Evolutionary conservation across 2,113 vertebrate species (phyloP).

Genomic region (Cyanistes caeruleus): DNA sequence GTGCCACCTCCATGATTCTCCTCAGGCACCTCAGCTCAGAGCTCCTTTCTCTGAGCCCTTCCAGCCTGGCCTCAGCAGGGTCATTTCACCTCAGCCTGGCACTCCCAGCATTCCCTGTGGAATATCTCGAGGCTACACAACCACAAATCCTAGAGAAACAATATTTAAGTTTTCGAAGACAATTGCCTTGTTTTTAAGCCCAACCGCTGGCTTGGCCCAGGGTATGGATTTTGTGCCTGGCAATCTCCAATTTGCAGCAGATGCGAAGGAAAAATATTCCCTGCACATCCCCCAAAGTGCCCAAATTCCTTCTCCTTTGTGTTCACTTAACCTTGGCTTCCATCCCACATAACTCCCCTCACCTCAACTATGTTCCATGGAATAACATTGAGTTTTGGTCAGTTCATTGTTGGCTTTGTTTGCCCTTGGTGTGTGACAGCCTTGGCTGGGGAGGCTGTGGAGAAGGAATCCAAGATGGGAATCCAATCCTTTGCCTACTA

Average conservation of each 20-base stretch:
- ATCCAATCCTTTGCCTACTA: background rate
- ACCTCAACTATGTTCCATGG: conserved; percentile 64
- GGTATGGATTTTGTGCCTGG: conserved; percentile 14
- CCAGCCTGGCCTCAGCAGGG: background rate
- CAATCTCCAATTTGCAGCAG: conserved; percentile 44
- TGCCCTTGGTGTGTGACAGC: conserved; percentile 7
- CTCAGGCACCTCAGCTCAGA: background rate
- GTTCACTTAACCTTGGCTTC: conserved; percentile 48
- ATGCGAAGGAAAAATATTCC: conserved; percentile 42
- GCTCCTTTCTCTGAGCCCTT: background rate
- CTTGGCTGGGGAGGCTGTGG: background rate
- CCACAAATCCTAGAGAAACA: conserved; percentile 64
- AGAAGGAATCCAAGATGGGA: conserved; percentile 25
- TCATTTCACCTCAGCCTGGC: conserved; percentile 4
- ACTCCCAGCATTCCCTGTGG: background rate
- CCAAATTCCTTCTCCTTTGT: conserved; percentile 62
- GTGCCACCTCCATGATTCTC: background rate
- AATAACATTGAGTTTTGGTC: conserved; percentile 51
- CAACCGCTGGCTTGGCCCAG: conserved; percentile 42
- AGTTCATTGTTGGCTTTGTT: conserved; percentile 34
- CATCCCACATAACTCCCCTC: conserved; percentile 51
- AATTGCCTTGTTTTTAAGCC: conserved; percentile 49
- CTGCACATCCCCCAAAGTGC: conserved; percentile 21
- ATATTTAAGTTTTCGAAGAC: conserved; percentile 61
- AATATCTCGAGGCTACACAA: background rate